Conservation (phyloP, 1,140 invertebrate species). For the Meloidogyne hapla region DNA sequence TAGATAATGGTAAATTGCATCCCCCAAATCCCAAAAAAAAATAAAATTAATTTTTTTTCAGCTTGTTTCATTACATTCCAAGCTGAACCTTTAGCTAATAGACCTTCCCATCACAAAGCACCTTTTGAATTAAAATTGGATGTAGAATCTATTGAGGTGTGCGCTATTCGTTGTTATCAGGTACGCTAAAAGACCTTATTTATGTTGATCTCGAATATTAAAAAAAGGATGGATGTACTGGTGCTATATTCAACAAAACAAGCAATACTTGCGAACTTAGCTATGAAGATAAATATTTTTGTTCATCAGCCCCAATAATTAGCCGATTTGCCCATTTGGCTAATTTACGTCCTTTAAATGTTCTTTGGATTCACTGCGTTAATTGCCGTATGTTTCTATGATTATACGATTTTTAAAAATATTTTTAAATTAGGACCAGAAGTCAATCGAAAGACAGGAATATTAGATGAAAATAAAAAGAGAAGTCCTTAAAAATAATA, state of each 20-base stretch:
- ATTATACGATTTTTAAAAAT: not conserved
- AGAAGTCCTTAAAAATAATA: not conserved
- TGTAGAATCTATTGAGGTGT: slow-evolving; percentile 36
- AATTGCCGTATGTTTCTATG: slow-evolving; percentile 35
- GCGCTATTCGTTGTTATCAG: slow-evolving; percentile 40
- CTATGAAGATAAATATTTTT: slow-evolving; percentile 42
- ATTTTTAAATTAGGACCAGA: slow-evolving; percentile 13
- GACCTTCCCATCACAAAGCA: slow-evolving; percentile 37
- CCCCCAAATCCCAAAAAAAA: too few relatives aligned
- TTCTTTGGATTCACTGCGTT: slow-evolving; percentile 42
- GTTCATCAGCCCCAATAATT: slow-evolving; percentile 30
- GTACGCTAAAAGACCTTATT: not conserved
- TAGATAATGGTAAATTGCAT: not conserved
- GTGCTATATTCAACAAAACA: slow-evolving; percentile 37
- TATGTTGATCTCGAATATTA: not conserved
- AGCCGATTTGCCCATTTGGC: slow-evolving; percentile 21
- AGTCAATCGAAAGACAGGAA: slow-evolving; percentile 29
- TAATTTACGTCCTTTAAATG: slow-evolving; percentile 18
- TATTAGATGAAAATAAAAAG: not conserved
- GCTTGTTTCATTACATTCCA: slow-evolving; percentile 47
- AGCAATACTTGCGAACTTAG: slow-evolving; percentile 33
- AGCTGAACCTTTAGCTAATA: slow-evolving; percentile 29
- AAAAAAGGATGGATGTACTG: slow-evolving; percentile 42
- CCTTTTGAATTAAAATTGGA: slow-evolving; percentile 36
- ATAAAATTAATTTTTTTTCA: not conserved